These are phyloP conservation scores for Lipotes vexillifer DNA, from an alignment of 2,113 vertebrate species.

Conservation along the genomic window DNA sequence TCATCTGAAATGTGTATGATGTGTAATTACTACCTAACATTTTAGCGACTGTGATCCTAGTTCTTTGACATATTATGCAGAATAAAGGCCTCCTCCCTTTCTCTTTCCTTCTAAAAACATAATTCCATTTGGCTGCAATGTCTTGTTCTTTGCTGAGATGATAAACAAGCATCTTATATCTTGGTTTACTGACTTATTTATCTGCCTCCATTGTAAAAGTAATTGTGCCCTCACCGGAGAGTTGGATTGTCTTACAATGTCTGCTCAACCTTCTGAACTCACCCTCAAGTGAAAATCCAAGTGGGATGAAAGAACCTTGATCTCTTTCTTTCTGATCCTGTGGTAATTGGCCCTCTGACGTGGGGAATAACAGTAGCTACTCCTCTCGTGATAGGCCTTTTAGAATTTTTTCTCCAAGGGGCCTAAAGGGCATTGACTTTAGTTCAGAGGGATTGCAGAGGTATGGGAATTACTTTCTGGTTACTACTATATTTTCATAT, in stretches of 20 bases:
- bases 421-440: background rate
- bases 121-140: background rate
- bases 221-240: background rate
- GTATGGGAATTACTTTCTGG: background rate
- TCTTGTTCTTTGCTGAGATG: slow-evolving; percentile 2
- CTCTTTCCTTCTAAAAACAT: background rate
- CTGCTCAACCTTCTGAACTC: background rate
- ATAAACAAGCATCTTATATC: background rate
- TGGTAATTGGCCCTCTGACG: background rate
- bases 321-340: slow-evolving; percentile 1
- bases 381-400: background rate
- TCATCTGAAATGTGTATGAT: background rate
- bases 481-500: background rate
- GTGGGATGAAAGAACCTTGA: background rate
- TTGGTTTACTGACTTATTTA: background rate
- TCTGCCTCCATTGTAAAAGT: background rate
- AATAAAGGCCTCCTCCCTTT: background rate
- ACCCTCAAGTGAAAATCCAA: background rate
- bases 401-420: background rate
- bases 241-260: background rate
- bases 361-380: background rate
- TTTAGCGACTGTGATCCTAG: background rate
- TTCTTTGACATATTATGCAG: background rate
- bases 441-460: background rate
- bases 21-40: background rate